Conservation (phyloP, 2,797 vertebrate species). For the Silurus aristotelis region DNA sequence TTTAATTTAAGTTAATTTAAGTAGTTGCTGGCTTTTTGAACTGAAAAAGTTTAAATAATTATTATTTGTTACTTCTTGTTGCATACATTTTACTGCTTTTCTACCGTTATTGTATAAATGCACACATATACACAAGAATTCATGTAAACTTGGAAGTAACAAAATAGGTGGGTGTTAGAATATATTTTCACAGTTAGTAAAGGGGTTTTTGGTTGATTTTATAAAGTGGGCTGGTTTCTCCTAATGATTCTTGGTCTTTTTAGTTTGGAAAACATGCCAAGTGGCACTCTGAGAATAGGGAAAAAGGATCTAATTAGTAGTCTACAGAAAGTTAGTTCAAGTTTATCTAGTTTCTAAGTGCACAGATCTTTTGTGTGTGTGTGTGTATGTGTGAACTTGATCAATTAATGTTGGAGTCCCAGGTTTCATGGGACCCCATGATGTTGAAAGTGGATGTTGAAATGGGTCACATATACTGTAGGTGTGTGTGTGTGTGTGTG, state of each 20-base stretch:
- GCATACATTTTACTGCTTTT: background rate
- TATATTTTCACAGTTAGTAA: background rate
- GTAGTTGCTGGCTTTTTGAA: background rate
- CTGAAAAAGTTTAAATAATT: background rate
- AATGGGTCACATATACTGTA: conserved; percentile 50
- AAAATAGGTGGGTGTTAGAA: conserved; percentile 3
- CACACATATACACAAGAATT: background rate
- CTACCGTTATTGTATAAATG: background rate
- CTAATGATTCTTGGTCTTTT: conserved; percentile 14
- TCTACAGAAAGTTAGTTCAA: conserved; percentile 20
- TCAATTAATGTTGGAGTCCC: conserved; percentile 35
- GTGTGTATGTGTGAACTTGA: conserved; percentile 17
- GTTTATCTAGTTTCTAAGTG: conserved; percentile 33
- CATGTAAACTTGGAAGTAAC: background rate
- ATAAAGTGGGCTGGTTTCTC: background rate
- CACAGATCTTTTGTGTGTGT: conserved; percentile 7
- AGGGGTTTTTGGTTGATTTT: conserved; percentile 13
- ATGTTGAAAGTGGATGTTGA: conserved; percentile 43
- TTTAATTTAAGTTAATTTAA: background rate
- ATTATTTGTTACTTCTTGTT: background rate
- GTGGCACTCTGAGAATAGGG: background rate
- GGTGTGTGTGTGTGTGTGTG: conserved; percentile 27
- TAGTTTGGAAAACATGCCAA: conserved; percentile 10
- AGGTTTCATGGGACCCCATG: too few relatives aligned
- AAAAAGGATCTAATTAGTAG: conserved; percentile 18